Evolutionary conservation across 1,140 invertebrate genomes (phyloP), one percentile per base, ranked within the genome.

Genomic region (Ditylenchus dipsaci): DNA sequence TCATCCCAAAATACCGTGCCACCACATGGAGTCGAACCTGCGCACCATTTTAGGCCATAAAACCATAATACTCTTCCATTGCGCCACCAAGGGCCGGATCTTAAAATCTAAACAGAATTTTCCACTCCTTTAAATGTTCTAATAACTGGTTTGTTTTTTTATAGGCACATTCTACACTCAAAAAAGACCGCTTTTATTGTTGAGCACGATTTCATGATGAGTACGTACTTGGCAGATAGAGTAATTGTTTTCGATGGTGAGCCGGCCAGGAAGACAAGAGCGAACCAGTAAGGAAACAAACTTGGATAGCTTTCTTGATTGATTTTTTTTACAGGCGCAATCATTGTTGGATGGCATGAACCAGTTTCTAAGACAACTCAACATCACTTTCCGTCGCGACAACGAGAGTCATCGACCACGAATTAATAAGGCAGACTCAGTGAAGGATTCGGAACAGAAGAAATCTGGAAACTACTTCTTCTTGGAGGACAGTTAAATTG

Each of bases 161-260:
- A n/a, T n/a, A 95, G 94, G 75, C 98, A 96, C 83, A 96, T 99
- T 84, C 86, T 99, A 45, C 95, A 99, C 82, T 92, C 95, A 0
- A 99, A 99, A 86, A 95, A 97, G 84, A 99, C 95, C 29, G 96
- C 94, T 30, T 99, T 99, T 85, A 90, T 99, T 30, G 96, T 99
- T 0, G 96, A 99, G 88, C 96, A 99, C 89, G 96, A 99, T 88
- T 98, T 98, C 82, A 99, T 99, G 64, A 99, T 99, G 96, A 94
- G 95, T 1, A 98, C 96, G 0, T 99, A 99, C 85, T 87, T 99
- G 47, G 94, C 96, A 17, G 96, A 99, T 85, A 87, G 95, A 62
- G 96, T 99, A 0, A 96, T 99, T 77, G 95, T 98, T 23, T 97
- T 99, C 84, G 95, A 97, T 83, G 96, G 96, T 45, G 84, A 83